phyloP scores from a whole-genome alignment of 2,113 vertebrate species.

The Aramus guarauna region DNA sequence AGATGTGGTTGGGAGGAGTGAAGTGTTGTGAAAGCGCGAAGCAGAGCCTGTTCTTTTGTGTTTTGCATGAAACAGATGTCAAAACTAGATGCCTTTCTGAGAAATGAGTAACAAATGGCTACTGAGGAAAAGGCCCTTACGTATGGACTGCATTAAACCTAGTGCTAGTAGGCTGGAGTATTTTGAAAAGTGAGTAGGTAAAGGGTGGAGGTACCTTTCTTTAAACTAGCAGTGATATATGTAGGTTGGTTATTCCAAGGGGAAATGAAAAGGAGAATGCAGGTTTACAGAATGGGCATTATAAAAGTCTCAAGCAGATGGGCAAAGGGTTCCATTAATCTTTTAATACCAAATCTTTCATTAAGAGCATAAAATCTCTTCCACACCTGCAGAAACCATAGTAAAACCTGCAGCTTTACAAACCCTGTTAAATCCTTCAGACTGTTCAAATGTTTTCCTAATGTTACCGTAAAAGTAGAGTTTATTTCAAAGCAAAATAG shows the following conservation, averaged over 20 bases:
- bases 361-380: background rate
- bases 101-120: background rate
- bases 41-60: background rate
- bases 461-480: background rate
- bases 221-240: background rate
- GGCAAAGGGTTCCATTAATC: background rate
- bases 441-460: slow-evolving; percentile 10
- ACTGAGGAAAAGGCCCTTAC: background rate
- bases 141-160: background rate
- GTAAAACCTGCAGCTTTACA: background rate
- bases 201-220: background rate
- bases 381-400: slow-evolving; percentile 35
- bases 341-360: slow-evolving; percentile 33
- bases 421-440: background rate
- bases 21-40: background rate
- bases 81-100: background rate
- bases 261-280: background rate
- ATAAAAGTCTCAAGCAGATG: background rate
- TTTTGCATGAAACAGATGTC: background rate
- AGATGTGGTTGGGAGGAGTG: background rate
- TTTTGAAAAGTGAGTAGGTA: background rate
- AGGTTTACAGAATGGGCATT: background rate
- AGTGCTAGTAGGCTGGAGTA: background rate
- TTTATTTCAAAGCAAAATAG: background rate
- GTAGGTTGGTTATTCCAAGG: background rate